Evolutionary conservation across 2,113 vertebrate genomes (phyloP).

Genomic region (Chamaetylas fuelleborni): DNA sequence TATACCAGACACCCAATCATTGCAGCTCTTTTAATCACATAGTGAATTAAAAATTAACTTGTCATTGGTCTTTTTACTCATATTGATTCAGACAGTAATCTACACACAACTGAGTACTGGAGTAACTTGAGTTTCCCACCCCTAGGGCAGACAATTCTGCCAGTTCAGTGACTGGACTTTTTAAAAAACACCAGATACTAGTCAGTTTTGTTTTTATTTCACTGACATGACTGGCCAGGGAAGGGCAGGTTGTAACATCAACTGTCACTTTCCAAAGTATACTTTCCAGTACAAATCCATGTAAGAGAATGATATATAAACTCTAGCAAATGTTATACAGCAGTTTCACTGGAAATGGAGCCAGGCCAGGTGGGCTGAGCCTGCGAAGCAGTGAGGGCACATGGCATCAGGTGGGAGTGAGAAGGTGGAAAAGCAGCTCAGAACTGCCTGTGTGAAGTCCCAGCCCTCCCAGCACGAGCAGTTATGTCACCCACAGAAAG

Average conservation of each 20-base stretch:
- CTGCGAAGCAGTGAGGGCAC: not conserved
- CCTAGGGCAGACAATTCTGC: not conserved
- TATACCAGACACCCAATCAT: not conserved
- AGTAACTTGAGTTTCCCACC: not conserved
- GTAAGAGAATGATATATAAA: not conserved
- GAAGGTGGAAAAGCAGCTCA: not conserved
- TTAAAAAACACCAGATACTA: not conserved
- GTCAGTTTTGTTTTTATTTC: not conserved
- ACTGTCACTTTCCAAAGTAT: not conserved
- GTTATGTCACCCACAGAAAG: not conserved
- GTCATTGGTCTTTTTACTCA: not conserved
- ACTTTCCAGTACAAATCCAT: not conserved
- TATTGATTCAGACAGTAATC: not conserved
- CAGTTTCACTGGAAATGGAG: not conserved
- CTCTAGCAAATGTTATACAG: not conserved
- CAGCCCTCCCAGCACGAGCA: not conserved
- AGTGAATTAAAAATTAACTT: slow-evolving; percentile 25
- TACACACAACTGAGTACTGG: not conserved
- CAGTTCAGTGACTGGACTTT: not conserved
- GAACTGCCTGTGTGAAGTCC: not conserved
- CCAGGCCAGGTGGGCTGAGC: not conserved
- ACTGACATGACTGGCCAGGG: not conserved
- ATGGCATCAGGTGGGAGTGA: not conserved
- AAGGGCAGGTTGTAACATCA: not conserved
- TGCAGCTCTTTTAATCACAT: not conserved